phyloP scores from a whole-genome alignment of 2,113 vertebrate genomes.

The Atlantisia rogersi region DNA sequence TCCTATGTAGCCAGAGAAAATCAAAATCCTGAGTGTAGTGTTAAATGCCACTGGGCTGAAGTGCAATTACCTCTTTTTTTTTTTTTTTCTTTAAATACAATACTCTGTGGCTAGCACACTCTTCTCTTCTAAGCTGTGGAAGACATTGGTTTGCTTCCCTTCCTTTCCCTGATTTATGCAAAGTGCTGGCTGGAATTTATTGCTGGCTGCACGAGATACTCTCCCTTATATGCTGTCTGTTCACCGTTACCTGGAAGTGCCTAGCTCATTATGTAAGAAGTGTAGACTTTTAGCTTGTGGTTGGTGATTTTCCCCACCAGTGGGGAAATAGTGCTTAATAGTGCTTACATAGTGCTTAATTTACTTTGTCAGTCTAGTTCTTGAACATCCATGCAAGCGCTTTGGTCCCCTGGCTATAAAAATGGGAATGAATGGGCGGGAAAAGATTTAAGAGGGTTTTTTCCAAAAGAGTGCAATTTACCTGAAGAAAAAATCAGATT shows the following conservation, averaged over 20 bases:
- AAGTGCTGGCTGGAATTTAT: neutral
- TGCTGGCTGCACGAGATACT: neutral
- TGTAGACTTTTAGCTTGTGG: neutral
- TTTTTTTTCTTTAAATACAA: neutral
- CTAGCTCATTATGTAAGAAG: neutral
- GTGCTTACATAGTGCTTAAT: neutral
- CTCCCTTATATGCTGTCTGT: neutral
- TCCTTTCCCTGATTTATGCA: neutral
- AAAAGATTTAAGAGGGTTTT: neutral
- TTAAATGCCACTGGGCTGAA: neutral
- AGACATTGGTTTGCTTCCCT: neutral
- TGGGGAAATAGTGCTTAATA: fast-evolving
- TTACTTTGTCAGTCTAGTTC: neutral
- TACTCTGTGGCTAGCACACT: neutral
- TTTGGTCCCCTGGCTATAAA: neutral
- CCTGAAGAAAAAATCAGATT: neutral
- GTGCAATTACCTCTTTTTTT: no score
- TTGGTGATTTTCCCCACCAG: neutral
- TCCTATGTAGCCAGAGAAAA: neutral
- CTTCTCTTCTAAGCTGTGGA: neutral
- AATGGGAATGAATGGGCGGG: neutral
- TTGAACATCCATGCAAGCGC: neutral
- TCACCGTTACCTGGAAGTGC: neutral
- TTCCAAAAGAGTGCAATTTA: neutral
- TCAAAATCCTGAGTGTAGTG: neutral